phyloP scores from a whole-genome alignment of 2,797 vertebrate genomes.

The Brachyalestes nurse region DNA sequence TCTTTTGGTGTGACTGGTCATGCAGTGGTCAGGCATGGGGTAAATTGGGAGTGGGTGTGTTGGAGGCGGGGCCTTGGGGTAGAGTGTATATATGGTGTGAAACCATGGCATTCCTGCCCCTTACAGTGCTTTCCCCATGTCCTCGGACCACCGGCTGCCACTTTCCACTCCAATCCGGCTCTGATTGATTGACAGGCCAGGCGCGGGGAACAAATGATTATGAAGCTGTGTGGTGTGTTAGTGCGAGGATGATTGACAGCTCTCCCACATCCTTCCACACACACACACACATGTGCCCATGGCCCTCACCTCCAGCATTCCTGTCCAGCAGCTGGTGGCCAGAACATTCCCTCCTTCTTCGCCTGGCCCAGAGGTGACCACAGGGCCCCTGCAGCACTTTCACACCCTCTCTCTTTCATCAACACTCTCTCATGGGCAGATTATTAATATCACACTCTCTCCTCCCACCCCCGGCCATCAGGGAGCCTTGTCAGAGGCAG shows the following conservation, averaged over 20 bases:
- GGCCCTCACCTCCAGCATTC: constrained; percentile 25
- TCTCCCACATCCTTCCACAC: constrained; percentile 32
- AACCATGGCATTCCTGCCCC: constrained; percentile 31
- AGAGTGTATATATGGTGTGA: constrained; percentile 22
- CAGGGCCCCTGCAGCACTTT: constrained; percentile 52
- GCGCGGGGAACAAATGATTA: constrained; percentile 48
- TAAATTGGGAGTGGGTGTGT: constrained; percentile 1
- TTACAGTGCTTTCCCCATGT: constrained; percentile 36
- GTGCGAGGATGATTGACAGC: constrained; percentile 49
- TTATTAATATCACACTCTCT: constrained; percentile 60
- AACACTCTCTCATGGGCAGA: constrained; percentile 59
- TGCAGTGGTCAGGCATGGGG: constrained; percentile 2
- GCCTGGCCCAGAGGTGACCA: not conserved
- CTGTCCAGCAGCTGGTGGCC: constrained; percentile 32
- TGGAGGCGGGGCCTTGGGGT: not conserved
- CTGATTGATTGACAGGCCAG: constrained; percentile 69
- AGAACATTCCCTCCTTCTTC: not conserved
- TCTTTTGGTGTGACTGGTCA: not conserved
- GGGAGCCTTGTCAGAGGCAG: constrained; percentile 29
- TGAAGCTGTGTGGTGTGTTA: constrained; percentile 44
- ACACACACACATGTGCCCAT: constrained; percentile 7
- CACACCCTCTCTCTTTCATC: constrained; percentile 59
- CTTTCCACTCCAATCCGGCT: constrained; percentile 36
- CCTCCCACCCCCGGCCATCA: constrained; percentile 12
- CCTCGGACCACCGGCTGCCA: constrained; percentile 48